phyloP scores from a whole-genome alignment of 92 coral and sea anemone genomes.

The Parazoanthus swiftii region DNA sequence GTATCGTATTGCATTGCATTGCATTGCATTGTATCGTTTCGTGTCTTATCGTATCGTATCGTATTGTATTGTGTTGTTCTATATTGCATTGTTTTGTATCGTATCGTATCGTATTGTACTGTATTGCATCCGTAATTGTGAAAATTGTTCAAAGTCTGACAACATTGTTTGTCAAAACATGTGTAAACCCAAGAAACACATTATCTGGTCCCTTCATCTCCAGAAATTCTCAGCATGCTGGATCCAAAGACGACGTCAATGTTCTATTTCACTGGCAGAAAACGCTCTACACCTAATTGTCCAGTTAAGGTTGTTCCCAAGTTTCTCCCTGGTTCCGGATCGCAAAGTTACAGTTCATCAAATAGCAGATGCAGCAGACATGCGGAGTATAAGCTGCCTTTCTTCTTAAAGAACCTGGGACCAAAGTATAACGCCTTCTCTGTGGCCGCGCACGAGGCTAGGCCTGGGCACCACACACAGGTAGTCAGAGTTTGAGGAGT shows the following conservation, averaged over 20 bases:
- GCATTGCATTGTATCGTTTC: no score
- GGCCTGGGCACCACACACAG: slow-evolving; percentile 99
- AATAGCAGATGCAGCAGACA: slow-evolving; percentile 56
- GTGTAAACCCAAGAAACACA: background rate
- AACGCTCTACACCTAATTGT: slow-evolving; percentile 85
- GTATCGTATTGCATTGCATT: no score
- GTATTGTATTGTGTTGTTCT: no score
- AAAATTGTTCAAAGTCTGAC: no score
- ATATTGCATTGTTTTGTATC: no score
- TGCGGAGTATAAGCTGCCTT: slow-evolving; percentile 76
- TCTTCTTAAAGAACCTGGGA: slow-evolving; percentile 87
- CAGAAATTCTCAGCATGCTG: slow-evolving; percentile 70
- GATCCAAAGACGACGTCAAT: slow-evolving; percentile 76
- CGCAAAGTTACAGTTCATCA: slow-evolving; percentile 80
- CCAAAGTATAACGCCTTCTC: slow-evolving; percentile 95
- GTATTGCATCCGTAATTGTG: background rate
- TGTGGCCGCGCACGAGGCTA: slow-evolving; percentile 97
- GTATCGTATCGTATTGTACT: background rate
- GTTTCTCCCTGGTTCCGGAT: slow-evolving; percentile 96
- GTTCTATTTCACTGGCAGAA: slow-evolving; percentile 87
- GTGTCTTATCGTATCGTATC: no score
- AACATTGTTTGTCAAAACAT: no score
- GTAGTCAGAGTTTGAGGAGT: slow-evolving; percentile 28
- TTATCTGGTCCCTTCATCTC: background rate
- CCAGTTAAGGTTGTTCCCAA: slow-evolving; percentile 92